These are phyloP conservation scores for Gadus macrocephalus DNA, from an alignment of 2,113 vertebrate genomes.

Conservation along the genomic window DNA sequence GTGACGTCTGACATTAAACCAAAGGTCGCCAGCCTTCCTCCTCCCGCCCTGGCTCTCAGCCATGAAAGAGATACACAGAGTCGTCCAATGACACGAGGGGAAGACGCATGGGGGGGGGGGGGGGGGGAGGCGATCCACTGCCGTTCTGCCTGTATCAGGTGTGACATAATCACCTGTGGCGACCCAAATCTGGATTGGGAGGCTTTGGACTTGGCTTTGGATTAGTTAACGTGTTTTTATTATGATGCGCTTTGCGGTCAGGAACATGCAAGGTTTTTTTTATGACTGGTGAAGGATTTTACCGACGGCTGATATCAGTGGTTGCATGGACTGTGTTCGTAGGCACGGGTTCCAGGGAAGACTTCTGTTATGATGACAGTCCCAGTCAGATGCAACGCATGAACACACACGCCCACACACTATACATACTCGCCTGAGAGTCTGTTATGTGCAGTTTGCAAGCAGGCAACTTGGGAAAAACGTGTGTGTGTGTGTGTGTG, in stretches of 20 bases:
- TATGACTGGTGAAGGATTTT: background rate
- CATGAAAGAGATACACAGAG: slow-evolving; percentile 22
- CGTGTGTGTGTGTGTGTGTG: slow-evolving; percentile 29
- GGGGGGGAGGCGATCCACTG: slow-evolving; percentile 35
- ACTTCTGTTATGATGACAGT: slow-evolving; percentile 37
- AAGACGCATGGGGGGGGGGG: background rate
- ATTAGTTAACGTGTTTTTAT: slow-evolving; percentile 39
- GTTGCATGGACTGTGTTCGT: slow-evolving; percentile 18
- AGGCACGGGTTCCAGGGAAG: slow-evolving; percentile 36
- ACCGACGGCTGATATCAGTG: slow-evolving; percentile 29
- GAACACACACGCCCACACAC: background rate
- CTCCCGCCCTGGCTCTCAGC: slow-evolving; percentile 40
- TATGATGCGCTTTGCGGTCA: slow-evolving; percentile 41
- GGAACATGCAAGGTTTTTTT: slow-evolving; percentile 10
- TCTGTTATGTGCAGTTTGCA: slow-evolving; percentile 18
- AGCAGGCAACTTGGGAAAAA: slow-evolving; percentile 40
- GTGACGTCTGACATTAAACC: slow-evolving; percentile 73
- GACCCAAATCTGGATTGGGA: slow-evolving; percentile 41
- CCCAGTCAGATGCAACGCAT: background rate
- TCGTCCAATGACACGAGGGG: slow-evolving; percentile 32
- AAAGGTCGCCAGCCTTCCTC: slow-evolving; percentile 72
- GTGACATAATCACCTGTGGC: slow-evolving; percentile 46
- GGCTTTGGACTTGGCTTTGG: slow-evolving; percentile 16
- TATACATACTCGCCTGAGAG: slow-evolving; percentile 41
- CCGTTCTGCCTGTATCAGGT: slow-evolving; percentile 19